Base-by-base conservation (phyloP, 2,113 vertebrate species). In the Catharus minimus region DNA sequence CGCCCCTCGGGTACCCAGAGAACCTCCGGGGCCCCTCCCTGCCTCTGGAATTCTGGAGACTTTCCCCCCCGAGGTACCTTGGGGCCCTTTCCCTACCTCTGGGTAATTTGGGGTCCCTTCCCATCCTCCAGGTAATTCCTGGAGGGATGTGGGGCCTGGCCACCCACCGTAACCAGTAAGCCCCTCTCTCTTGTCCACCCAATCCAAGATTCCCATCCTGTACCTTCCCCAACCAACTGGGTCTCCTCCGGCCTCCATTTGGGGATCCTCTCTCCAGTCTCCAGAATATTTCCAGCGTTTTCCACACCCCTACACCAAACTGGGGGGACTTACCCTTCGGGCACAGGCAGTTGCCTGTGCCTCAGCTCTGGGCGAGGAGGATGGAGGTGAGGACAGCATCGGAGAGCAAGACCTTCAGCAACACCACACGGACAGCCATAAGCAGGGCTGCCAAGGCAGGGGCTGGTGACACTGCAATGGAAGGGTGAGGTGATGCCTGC, bases 321-420 rank as follows among this genome's bases (percentile, higher is more conserved):
- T 1, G 5, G 5, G 13, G 21, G 19, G 8, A 44, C 82, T 84
- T 61, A 94, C 94, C 73, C 14, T 44, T 50, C 0, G 0, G 39
- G 7, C 20, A 4, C 1, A 18, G 52, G 27, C 23, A 23, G 10
- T 5, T 5, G 2, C 12, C 32, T 1, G 0, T 26, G 13, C 12
- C n/a, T 90, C 67, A 77, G 66, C 74, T 39, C 53, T 10, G 71
- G 16, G 77, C 28, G 1, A 96, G 88, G 72, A 87, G 64, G 71
- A 94, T 15, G 53, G 95, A 96, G 71, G 97, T 97, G 85, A 98
- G 61, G 12, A 98, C 62, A 26, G 96, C 92, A 2, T 97, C 88
- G 0, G 92, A 58, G n/a, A 98, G 91, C 20, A 95, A 53, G 5
- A 96, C 67, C 72, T 98, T 98, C 92, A 97, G 96, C 65, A 98